These are phyloP conservation scores for Urocitellus parryii DNA, from an alignment of 2,113 vertebrate genomes.

Conservation along the genomic window DNA sequence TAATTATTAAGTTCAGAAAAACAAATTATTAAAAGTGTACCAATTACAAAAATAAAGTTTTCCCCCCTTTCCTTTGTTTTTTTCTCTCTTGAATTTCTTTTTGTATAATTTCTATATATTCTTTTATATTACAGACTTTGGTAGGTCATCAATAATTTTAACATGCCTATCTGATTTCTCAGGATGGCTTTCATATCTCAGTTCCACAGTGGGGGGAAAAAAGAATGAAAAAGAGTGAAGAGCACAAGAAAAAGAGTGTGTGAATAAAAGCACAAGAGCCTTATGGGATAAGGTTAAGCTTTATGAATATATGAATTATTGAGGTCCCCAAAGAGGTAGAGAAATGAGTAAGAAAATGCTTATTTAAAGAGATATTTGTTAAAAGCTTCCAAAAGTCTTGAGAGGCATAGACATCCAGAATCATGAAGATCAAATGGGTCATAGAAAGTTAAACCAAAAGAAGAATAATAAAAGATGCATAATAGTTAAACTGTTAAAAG, in stretches of 20 bases:
- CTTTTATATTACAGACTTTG: neutral
- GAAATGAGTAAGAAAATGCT: neutral
- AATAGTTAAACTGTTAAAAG: neutral
- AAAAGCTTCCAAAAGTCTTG: neutral
- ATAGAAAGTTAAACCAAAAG: neutral
- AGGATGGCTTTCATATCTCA: neutral
- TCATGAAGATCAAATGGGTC: neutral
- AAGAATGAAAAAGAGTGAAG: neutral
- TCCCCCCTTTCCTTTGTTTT: neutral
- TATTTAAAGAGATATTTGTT: neutral
- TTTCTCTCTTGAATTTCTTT: neutral
- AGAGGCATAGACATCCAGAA: neutral
- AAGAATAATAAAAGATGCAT: neutral
- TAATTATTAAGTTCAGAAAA: constrained; percentile 22
- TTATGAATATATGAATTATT: neutral
- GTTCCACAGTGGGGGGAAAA: neutral
- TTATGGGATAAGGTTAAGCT: neutral
- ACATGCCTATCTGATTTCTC: neutral
- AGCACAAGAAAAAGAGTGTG: neutral
- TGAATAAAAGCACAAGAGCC: neutral
- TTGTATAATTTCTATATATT: constrained; percentile 19
- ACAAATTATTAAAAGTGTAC: neutral
- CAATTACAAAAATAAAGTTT: neutral
- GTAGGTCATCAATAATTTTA: neutral
- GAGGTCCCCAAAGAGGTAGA: neutral